Conservation (phyloP, 2,797 vertebrate species). For the Todus mexicanus region DNA sequence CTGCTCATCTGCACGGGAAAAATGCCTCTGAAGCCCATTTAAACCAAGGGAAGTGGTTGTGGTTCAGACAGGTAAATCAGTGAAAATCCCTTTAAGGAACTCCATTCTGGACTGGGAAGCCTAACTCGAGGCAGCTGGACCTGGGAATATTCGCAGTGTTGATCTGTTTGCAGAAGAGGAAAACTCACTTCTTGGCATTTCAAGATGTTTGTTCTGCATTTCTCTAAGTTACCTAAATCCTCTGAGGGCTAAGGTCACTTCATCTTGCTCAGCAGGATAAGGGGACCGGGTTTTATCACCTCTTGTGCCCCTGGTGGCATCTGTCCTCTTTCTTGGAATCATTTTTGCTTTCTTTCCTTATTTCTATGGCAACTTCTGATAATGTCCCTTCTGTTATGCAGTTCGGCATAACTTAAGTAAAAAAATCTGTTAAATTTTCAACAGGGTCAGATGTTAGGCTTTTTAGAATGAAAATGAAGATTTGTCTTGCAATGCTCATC, state of each 20-base stretch:
- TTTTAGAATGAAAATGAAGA: neutral
- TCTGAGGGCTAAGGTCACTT: neutral
- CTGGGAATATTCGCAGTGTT: neutral
- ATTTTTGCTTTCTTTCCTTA: neutral
- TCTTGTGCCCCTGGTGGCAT: fast-evolving
- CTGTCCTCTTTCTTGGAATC: neutral
- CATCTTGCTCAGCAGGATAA: neutral
- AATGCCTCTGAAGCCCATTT: neutral
- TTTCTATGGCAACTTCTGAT: conserved; percentile 13
- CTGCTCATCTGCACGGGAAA: neutral
- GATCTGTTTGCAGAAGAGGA: neutral
- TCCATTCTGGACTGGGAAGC: neutral
- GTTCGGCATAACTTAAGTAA: neutral
- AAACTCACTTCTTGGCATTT: neutral
- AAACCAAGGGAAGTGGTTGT: neutral
- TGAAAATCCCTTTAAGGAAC: neutral
- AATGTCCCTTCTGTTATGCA: neutral
- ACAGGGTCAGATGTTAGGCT: neutral
- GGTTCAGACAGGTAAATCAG: neutral
- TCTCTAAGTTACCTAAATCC: neutral
- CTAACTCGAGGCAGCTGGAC: neutral
- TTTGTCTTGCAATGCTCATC: neutral
- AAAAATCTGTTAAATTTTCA: neutral
- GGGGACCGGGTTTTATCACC: neutral
- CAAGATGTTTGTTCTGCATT: neutral